These are phyloP conservation scores for Corydoras sp. DNA, from an alignment of 2,113 vertebrate genomes.

Conservation along the genomic window DNA sequence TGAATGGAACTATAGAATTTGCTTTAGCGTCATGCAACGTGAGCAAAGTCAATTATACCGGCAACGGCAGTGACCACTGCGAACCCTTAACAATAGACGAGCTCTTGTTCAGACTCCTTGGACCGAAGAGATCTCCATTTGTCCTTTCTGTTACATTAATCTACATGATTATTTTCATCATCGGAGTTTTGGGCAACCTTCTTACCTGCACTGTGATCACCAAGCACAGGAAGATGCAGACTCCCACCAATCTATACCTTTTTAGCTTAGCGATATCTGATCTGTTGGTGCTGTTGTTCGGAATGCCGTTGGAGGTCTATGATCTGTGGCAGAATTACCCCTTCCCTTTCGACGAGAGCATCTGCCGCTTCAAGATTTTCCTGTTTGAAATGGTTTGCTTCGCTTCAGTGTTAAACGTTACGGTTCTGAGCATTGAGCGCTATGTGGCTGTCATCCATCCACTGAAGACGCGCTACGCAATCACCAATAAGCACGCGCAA, in stretches of 20 bases:
- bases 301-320: constrained; percentile 72
- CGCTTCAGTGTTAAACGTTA: constrained; percentile 72
- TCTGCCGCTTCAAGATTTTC: constrained; percentile 72
- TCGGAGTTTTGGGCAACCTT: constrained; percentile 65
- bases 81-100: constrained; percentile 47
- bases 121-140: constrained; percentile 67
- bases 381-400: constrained; percentile 73
- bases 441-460: constrained; percentile 72
- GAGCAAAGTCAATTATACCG: constrained; percentile 47
- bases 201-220: constrained; percentile 69
- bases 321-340: constrained; percentile 76
- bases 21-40: constrained; percentile 40
- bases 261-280: constrained; percentile 68
- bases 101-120: constrained; percentile 60
- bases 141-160: constrained; percentile 59
- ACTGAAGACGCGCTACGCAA: constrained; percentile 64
- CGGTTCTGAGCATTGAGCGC: constrained; percentile 66
- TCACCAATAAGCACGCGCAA: constrained; percentile 66
- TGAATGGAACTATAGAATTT: constrained; percentile 45
- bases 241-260: constrained; percentile 71
- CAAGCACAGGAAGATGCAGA: constrained; percentile 69
- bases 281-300: constrained; percentile 66
- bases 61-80: constrained; percentile 41
- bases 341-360: constrained; percentile 65
- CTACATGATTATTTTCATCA: constrained; percentile 69